phyloP scores from a whole-genome alignment of 1,140 invertebrate species.

The Amphibalanus amphitrite region DNA sequence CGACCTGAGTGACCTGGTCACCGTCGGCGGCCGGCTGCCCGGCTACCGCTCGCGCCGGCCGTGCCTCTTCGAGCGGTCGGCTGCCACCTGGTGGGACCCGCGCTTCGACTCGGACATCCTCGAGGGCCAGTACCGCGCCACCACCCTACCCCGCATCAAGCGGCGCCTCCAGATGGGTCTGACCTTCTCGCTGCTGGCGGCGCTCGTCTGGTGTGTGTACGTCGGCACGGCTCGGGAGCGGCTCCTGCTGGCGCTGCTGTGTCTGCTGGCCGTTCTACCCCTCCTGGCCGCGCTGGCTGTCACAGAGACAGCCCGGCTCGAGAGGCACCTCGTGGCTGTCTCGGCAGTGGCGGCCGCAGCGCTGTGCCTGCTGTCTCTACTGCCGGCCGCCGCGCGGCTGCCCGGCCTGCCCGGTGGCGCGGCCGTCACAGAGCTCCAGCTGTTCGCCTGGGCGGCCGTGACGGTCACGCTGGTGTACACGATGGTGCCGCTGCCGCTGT shows the following conservation, averaged over 20 bases:
- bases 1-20: background rate
- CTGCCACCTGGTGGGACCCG: conserved; percentile 76
- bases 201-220: conserved; percentile 48
- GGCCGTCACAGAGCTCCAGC: conserved; percentile 11
- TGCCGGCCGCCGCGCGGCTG: conserved; percentile 26
- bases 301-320: conserved; percentile 47
- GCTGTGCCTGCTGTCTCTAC: conserved; percentile 45
- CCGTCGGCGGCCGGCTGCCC: background rate
- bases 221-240: conserved; percentile 29
- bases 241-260: background rate
- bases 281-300: conserved; percentile 35
- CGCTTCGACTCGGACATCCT: conserved; percentile 83
- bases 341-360: conserved; percentile 44
- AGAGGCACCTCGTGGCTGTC: conserved; percentile 40
- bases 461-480: conserved; percentile 78
- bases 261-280: background rate
- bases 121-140: conserved; percentile 73
- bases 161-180: conserved; percentile 67
- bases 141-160: conserved; percentile 70
- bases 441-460: conserved; percentile 57
- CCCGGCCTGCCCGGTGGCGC: conserved; percentile 2
- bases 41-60: too few species aligned
- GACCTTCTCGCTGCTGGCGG: conserved; percentile 48
- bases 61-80: conserved; percentile 61
- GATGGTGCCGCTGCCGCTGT: conserved; percentile 75